Base-by-base conservation (phyloP, 2,888 invertebrate genomes). In the Aleiodes alternator region DNA sequence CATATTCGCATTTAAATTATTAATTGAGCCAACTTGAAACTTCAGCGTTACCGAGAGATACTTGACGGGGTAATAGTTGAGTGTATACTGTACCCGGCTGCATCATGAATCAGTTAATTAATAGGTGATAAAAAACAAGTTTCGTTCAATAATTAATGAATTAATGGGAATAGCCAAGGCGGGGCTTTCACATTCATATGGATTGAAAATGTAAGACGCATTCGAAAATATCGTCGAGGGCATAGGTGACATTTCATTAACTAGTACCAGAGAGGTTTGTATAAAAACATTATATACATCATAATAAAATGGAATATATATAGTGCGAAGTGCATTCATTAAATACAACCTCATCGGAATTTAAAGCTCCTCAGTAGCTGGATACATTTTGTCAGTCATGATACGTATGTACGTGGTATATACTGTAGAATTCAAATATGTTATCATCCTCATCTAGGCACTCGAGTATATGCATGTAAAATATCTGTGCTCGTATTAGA, bases 201-300 rank as follows among this genome's bases (percentile, higher is more conserved):
- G 82, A 23, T 23, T 23, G 2, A 23, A 86, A 88, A 87, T 82
- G 83, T 83, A 82, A 84, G 86, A 87, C 0, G 87, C 87, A 87
- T 88, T 87, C 87, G 86, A 82, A 82, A 84, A 84, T 83, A 87
- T 87, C 85, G 86, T 85, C 84, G 48, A 87, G 86, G 86, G 86
- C 87, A 88, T 87, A 87, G 87, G 88, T 87, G 88, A 89, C 89
- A 88, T 89, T 88, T 88, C 87, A 88, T 88, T 88, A 87, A 87
- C 86, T 85, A 84, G 80, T 64, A 74, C 70, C 69, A 73, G 34
- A 66, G 56, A 23, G 23, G 72, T 64, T 71, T 31, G 14, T 57
- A 69, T 72, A 57, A 72, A 72, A 72, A 74, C 23, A 51, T 61
- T 57, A 72, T 56, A 50, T 23, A 23, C 9, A 61, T 69, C 76